Evolutionary conservation across 2,888 invertebrate genomes (phyloP).

Genomic region (Leptinotarsa peninsularis): DNA sequence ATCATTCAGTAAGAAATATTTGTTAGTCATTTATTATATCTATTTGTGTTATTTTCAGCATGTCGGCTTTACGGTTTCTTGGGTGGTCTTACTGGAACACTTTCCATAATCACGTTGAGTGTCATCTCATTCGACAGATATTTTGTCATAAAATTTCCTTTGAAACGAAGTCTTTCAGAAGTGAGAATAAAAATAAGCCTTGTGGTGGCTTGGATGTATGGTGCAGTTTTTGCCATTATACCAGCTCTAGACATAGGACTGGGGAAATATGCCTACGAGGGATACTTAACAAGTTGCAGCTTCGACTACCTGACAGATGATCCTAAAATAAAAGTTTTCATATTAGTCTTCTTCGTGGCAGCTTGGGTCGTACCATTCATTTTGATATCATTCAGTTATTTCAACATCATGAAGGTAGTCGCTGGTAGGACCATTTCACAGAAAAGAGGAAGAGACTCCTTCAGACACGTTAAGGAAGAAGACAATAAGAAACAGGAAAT

Average conservation of each 20-base stretch:
- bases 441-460: slow-evolving; percentile 58
- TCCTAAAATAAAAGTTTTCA: slow-evolving; percentile 73
- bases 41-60: slow-evolving; percentile 67
- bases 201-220: slow-evolving; percentile 78
- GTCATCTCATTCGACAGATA: slow-evolving; percentile 86
- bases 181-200: slow-evolving; percentile 74
- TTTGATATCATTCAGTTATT: slow-evolving; percentile 80
- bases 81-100: slow-evolving; percentile 84
- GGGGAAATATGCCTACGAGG: slow-evolving; percentile 85
- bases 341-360: slow-evolving; percentile 79
- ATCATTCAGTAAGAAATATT: background rate
- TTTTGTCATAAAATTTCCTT: slow-evolving; percentile 83
- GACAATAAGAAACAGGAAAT: slow-evolving; percentile 79
- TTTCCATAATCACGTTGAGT: slow-evolving; percentile 83
- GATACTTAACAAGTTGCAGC: slow-evolving; percentile 85
- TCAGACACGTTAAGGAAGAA: slow-evolving; percentile 72
- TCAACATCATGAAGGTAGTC: slow-evolving; percentile 77
- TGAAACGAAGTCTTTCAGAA: slow-evolving; percentile 75
- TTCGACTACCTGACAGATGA: slow-evolving; percentile 85
- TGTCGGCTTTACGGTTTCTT: slow-evolving; percentile 84
- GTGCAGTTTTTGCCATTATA: slow-evolving; percentile 75
- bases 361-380: slow-evolving; percentile 81
- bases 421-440: slow-evolving; percentile 57
- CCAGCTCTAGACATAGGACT: slow-evolving; percentile 79
- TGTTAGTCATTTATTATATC: background rate